phyloP scores from a whole-genome alignment of 2,888 invertebrate genomes.

The Aradus depressus region DNA sequence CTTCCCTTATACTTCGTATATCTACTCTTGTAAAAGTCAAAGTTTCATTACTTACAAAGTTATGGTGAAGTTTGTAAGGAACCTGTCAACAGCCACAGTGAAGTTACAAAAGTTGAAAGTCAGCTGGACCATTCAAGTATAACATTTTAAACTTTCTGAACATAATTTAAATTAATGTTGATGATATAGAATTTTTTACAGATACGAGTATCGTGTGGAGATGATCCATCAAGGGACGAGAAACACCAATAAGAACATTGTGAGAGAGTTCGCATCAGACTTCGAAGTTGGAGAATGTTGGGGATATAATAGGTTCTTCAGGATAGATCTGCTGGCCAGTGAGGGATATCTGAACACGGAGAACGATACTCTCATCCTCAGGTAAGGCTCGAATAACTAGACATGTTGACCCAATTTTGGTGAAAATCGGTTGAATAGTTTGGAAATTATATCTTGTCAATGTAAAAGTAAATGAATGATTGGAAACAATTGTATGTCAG shows the following conservation, averaged over 20 bases:
- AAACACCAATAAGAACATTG: constrained; percentile 76
- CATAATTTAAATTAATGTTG: not conserved
- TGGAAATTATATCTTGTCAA: no score
- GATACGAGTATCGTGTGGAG: constrained; percentile 86
- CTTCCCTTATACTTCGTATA: no score
- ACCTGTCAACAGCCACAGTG: no score
- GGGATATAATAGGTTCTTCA: constrained; percentile 90
- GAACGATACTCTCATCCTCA: constrained; percentile 68
- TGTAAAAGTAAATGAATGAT: not conserved
- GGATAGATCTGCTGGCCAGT: constrained; percentile 75
- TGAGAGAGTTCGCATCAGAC: constrained; percentile 87
- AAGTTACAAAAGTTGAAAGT: no score
- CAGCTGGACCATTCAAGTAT: not conserved
- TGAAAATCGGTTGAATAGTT: no score
- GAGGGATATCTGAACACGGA: constrained; percentile 82
- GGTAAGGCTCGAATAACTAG: no score
- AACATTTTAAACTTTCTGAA: constrained; percentile 5
- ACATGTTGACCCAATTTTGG: no score
- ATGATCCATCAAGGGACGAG: constrained; percentile 78
- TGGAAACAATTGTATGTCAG: not conserved
- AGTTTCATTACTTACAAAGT: no score
- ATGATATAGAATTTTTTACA: constrained; percentile 35
- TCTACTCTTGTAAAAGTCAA: no score
- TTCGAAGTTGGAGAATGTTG: constrained; percentile 94
- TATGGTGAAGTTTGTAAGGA: no score